These are phyloP conservation scores for Trachythela sp. DNA, from an alignment of 64 coral and sea anemone genomes.

Conservation along the genomic window DNA sequence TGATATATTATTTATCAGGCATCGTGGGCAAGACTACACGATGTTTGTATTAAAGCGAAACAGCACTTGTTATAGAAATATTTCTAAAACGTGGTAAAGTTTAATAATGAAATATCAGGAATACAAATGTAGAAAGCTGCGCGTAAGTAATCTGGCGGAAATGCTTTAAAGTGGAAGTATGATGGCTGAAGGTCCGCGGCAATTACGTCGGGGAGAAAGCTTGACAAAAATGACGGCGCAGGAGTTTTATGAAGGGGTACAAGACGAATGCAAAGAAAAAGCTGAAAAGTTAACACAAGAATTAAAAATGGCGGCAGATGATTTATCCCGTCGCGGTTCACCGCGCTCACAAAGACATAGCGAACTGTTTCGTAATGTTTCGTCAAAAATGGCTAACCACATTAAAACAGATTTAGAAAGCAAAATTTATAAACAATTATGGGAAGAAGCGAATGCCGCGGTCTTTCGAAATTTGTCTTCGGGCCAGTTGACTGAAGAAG, in stretches of 20 bases:
- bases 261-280: neutral
- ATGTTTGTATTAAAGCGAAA: neutral
- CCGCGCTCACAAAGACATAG: neutral
- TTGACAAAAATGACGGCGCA: neutral
- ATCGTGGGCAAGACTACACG: neutral
- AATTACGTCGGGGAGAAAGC: neutral
- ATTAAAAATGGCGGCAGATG: neutral
- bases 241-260: neutral
- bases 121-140: no score
- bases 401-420: neutral
- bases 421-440: neutral
- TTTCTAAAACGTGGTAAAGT: no score
- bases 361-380: neutral
- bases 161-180: neutral
- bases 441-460: neutral
- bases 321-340: neutral
- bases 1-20: neutral
- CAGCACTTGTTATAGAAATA: neutral
- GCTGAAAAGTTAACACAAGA: neutral
- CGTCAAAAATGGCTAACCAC: neutral
- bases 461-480: conserved; percentile 1
- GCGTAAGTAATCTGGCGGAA: neutral
- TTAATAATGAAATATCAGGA: no score
- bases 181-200: neutral
- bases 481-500: no score